Percentiles rank a stretch among this genome's conserved stretches.
These are phyloP conservation scores for Myzus persicae DNA, from an alignment of 1,140 invertebrate genomes.

Conservation along the genomic window DNA sequence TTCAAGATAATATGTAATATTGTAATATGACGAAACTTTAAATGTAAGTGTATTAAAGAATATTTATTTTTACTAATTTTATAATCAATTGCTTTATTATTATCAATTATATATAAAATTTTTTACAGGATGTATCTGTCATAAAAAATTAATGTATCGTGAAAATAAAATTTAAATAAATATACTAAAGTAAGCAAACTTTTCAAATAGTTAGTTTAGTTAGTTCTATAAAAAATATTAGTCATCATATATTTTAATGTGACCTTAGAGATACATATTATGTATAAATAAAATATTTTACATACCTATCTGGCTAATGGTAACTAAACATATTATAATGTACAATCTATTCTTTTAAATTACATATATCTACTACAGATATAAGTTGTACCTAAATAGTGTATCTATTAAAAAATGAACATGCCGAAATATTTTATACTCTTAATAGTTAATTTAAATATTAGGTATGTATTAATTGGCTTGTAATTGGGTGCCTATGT, in stretches of 20 bases:
- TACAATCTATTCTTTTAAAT: too few relatives aligned
- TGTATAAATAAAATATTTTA: constrained; percentile 4
- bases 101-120: too few relatives aligned
- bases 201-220: background rate
- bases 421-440: background rate
- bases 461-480: too few relatives aligned
- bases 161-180: too few relatives aligned
- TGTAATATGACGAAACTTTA: background rate
- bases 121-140: background rate
- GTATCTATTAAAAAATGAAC: background rate
- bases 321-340: too few relatives aligned
- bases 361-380: too few relatives aligned
- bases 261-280: background rate
- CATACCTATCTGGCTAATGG: background rate
- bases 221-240: background rate
- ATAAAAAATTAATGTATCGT: background rate
- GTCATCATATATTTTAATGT: background rate
- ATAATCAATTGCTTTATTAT: background rate
- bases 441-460: too few relatives aligned
- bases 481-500: too few relatives aligned
- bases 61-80: background rate
- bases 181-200: background rate
- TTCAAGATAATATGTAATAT: background rate
- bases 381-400: too few relatives aligned
- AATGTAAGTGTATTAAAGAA: background rate